Evolutionary conservation across 2,888 invertebrate genomes (phyloP).

Genomic region (Salticus scenicus): DNA sequence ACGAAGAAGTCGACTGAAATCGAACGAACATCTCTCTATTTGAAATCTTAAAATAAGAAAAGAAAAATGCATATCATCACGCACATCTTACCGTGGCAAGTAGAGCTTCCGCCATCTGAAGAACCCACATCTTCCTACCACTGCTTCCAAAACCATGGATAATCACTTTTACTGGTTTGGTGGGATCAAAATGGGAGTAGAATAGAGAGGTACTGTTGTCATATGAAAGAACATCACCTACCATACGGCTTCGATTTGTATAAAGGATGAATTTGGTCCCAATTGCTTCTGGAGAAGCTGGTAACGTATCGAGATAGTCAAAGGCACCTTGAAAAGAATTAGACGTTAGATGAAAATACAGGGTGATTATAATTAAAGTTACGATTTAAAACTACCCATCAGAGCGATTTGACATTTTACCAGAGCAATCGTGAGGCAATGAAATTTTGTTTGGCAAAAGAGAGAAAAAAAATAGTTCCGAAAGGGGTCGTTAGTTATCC

Average conservation of each 20-base stretch:
- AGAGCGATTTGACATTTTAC: too few species aligned
- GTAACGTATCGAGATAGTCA: constrained; percentile 91
- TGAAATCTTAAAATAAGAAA: too few species aligned
- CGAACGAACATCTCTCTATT: too few species aligned
- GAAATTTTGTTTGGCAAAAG: too few species aligned
- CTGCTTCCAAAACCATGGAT: constrained; percentile 95
- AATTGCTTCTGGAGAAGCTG: constrained; percentile 79
- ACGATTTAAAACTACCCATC: too few species aligned
- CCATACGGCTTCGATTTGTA: constrained; percentile 74
- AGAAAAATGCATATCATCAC: neutral
- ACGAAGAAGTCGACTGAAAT: too few species aligned
- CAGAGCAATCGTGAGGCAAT: too few species aligned
- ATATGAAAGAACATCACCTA: constrained; percentile 74
- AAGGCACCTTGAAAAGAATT: too few species aligned
- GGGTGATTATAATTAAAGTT: neutral
- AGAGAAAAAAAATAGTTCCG: too few species aligned
- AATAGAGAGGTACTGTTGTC: constrained; percentile 79
- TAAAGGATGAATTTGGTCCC: constrained; percentile 88
- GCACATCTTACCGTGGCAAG: constrained; percentile 85
- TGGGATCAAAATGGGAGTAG: constrained; percentile 85
- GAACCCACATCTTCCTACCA: constrained; percentile 93
- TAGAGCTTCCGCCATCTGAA: constrained; percentile 92
- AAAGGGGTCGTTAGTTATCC: too few species aligned
- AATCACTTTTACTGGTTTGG: constrained; percentile 88
- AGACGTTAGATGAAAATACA: neutral